These are phyloP conservation scores for Sipha maydis DNA, from an alignment of 2,888 invertebrate genomes.

Conservation along the genomic window DNA sequence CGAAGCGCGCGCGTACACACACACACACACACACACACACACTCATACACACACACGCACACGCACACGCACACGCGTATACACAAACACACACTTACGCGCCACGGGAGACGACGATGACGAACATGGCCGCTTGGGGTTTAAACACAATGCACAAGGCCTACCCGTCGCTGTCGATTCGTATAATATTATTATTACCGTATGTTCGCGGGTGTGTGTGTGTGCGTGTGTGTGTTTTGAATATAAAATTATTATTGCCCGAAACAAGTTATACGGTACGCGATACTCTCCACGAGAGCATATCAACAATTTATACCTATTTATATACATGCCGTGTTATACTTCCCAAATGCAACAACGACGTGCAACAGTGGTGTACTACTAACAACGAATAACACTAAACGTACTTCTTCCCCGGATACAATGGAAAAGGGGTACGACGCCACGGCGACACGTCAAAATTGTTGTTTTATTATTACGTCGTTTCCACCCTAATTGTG, in stretches of 20 bases:
- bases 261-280: conserved; percentile 22
- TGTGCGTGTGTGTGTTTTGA: conserved; percentile 37
- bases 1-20: not conserved
- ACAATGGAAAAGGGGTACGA: not conserved
- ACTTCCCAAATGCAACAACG: too few species aligned
- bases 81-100: not conserved
- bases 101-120: conserved; percentile 28
- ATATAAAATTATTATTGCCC: conserved; percentile 32
- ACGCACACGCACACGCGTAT: not conserved
- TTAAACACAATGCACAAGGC: not conserved
- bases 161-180: conserved; percentile 26
- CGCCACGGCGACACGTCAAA: not conserved
- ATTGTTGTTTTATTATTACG: too few species aligned
- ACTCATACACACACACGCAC: not conserved
- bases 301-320: not conserved
- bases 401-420: not conserved
- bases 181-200: conserved; percentile 17
- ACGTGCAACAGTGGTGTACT: too few species aligned
- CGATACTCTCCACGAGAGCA: not conserved
- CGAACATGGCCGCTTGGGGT: conserved; percentile 37
- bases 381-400: too few species aligned
- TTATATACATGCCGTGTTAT: too few species aligned
- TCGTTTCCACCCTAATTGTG: not conserved
- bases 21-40: not conserved
- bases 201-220: not conserved